These are phyloP conservation scores for Ochlodes sylvanus DNA, from an alignment of 2,888 invertebrate genomes.

Conservation along the genomic window DNA sequence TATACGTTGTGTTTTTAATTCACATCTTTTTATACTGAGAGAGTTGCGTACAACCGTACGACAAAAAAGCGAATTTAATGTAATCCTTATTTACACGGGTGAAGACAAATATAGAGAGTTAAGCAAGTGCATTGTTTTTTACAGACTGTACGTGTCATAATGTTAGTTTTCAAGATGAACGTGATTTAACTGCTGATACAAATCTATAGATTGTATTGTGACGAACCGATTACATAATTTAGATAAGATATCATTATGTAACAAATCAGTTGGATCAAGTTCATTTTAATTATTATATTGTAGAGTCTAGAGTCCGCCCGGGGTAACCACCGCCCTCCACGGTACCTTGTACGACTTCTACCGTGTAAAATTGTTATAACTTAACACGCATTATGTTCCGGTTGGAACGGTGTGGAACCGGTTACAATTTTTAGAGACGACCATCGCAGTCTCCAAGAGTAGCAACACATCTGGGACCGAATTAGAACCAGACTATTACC, in stretches of 20 bases:
- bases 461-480: no score
- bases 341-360: no score
- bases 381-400: no score
- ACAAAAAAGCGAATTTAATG: not conserved
- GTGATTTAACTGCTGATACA: conserved; percentile 17
- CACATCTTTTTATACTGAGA: conserved; percentile 36
- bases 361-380: no score
- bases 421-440: no score
- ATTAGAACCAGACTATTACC: no score
- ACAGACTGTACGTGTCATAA: conserved; percentile 22
- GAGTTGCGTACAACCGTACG: conserved; percentile 15
- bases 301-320: no score
- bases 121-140: conserved; percentile 14
- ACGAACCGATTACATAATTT: conserved; percentile 20
- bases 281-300: not conserved
- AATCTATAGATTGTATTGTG: conserved; percentile 21
- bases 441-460: no score
- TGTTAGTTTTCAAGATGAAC: conserved; percentile 10
- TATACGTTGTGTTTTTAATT: conserved; percentile 19
- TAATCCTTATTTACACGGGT: conserved; percentile 11
- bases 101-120: conserved; percentile 9
- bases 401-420: no score
- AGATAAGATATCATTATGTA: conserved; percentile 30
- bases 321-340: no score
- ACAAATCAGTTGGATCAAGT: conserved; percentile 9